phyloP scores from a whole-genome alignment of 2,797 vertebrate species.

The Gobio occitaniae region DNA sequence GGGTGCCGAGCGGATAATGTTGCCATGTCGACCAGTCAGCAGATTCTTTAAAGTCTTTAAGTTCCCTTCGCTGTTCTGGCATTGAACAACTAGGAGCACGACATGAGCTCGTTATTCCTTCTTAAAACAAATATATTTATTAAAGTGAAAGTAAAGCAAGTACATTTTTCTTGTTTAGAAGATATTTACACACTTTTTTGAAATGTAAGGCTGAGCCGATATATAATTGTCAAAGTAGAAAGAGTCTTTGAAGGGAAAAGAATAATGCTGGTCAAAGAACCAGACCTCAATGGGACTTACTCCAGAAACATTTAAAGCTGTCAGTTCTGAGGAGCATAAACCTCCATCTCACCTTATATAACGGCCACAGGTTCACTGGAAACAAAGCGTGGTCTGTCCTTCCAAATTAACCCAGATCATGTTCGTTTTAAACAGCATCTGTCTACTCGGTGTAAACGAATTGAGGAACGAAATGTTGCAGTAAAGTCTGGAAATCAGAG shows the following conservation, averaged over 20 bases:
- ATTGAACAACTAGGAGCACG: conserved; percentile 11
- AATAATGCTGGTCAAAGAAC: conserved; percentile 41
- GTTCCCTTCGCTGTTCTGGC: conserved; percentile 55
- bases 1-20: conserved; percentile 66
- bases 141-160: too few relatives aligned
- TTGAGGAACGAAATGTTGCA: conserved; percentile 53
- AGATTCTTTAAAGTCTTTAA: conserved; percentile 71
- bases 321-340: conserved; percentile 48
- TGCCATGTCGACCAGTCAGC: conserved; percentile 72
- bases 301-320: conserved; percentile 54
- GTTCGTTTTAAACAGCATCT: conserved; percentile 66
- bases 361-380: conserved; percentile 48
- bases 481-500: conserved; percentile 56
- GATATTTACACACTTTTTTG: neutral
- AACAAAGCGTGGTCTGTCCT: conserved; percentile 53
- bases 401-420: conserved; percentile 57
- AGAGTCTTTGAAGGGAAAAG: neutral
- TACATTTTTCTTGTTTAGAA: neutral
- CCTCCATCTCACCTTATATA: conserved; percentile 49
- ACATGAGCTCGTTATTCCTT: neutral
- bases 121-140: conserved; percentile 4
- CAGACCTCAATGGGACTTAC: conserved; percentile 47
- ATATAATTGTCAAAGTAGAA: conserved; percentile 13
- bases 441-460: conserved; percentile 55
- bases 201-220: neutral